These are phyloP conservation scores for Athalia circularis DNA, from an alignment of 2,888 invertebrate genomes.

Conservation along the genomic window DNA sequence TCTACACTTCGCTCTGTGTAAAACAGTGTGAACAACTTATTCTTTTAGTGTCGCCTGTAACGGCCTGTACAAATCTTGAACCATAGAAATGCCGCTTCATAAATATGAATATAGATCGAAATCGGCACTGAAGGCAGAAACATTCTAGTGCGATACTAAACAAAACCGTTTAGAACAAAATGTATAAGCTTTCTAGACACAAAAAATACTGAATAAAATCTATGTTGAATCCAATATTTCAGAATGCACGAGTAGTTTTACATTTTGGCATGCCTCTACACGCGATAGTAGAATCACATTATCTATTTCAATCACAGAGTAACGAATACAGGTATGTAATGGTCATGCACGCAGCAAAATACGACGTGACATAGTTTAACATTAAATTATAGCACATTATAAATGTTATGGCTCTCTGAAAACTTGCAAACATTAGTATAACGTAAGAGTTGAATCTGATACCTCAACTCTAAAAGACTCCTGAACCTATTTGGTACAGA, in stretches of 20 bases:
- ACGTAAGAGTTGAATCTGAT: not conserved
- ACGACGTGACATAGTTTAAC: constrained; percentile 32
- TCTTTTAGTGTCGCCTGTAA: no score
- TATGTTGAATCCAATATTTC: constrained; percentile 39
- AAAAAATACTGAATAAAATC: constrained; percentile 53
- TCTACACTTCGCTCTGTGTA: constrained; percentile 14
- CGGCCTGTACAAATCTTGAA: constrained; percentile 19
- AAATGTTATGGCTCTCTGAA: constrained; percentile 30
- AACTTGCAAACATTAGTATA: constrained; percentile 29
- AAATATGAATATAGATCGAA: constrained; percentile 46
- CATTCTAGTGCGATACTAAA: constrained; percentile 36
- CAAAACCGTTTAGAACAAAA: constrained; percentile 57
- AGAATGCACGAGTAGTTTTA: constrained; percentile 45
- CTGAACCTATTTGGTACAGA: constrained; percentile 29
- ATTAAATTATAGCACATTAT: constrained; percentile 35
- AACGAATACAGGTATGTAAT: constrained; percentile 55
- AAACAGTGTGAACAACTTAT: not conserved
- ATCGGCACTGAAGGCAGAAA: constrained; percentile 21
- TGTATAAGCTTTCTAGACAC: constrained; percentile 58
- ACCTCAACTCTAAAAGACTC: not conserved
- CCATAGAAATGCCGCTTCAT: constrained; percentile 58
- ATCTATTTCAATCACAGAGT: constrained; percentile 59
- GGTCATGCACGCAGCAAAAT: constrained; percentile 59
- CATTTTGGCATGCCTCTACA: constrained; percentile 58
- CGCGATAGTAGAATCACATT: constrained; percentile 52